Evolutionary conservation across 1,140 invertebrate genomes (phyloP), one percentile per base, ranked within the genome.

Genomic region (Pseudomyrmex flavicornis): DNA sequence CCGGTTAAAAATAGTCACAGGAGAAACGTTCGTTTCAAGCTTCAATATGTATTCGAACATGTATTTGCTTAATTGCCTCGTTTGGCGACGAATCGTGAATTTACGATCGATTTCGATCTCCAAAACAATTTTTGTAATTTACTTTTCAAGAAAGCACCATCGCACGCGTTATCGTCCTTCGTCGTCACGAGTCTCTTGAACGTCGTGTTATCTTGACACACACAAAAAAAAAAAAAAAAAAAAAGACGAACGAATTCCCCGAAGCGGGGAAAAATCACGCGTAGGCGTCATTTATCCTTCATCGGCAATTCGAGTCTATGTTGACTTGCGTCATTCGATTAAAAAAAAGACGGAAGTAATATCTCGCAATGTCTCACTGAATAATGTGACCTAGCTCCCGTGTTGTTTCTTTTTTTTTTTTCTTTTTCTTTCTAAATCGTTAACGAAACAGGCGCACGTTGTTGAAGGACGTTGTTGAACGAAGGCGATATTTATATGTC

Each of bases 121-220:
- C 4, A 35, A 35, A 35, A 35, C 35, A 5, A 35, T 35, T 35
- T 35, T 35, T 35, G 35, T 35, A 35, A 17, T 17, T 0, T 35
- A 35, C 5, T 35, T 35, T 35, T 35, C 5, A 5, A 35, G 35
- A 35, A 35, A 35, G 35, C 26, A 2, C 26, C 35, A 0, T 35
- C 0, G 35, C 48, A 13, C 15, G 9, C 20, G 2, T 63, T 48
- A 13, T 77, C 9, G 44, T 20, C 44, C 26, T 61, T 70, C 10
- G 8, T 59, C 3, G 13, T 35, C 5, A 35, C 20, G 12, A 35
- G 22, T 54, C 22, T 54, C 22, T 59, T 69, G 20, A 77, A 20
- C 10, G 9, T 8, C 52, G 66, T 80, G 66, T 80, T 80, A 80
- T 80, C 76, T 70, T 7, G 9, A 10, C 7, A 5, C 13, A 26